phyloP scores from a whole-genome alignment of 1,140 invertebrate species.

The Neuroterus valhalla region DNA sequence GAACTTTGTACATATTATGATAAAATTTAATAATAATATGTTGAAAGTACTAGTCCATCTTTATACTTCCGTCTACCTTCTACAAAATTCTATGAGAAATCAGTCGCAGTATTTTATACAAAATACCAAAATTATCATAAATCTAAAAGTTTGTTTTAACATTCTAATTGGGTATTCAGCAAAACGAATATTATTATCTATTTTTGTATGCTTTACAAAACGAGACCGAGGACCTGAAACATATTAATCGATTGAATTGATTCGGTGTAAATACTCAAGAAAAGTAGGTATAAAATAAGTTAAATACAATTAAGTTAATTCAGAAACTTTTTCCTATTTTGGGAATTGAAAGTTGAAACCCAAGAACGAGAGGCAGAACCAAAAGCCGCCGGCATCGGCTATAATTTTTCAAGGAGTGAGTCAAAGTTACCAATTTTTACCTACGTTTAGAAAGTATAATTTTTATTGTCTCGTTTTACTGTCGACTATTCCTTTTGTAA shows the following conservation, averaged over 20 bases:
- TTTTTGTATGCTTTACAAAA: too few relatives aligned
- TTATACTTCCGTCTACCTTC: slow-evolving; percentile 67
- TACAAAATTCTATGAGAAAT: background rate
- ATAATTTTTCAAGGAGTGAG: slow-evolving; percentile 74
- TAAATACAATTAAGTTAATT: too few relatives aligned
- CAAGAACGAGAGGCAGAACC: slow-evolving; percentile 68
- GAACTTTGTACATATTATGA: slow-evolving; percentile 72
- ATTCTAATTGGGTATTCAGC: too few relatives aligned
- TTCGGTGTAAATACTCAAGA: too few relatives aligned
- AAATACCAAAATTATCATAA: too few relatives aligned
- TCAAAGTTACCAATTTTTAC: slow-evolving; percentile 75
- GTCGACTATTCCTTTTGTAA: slow-evolving; percentile 73
- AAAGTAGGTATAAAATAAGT: too few relatives aligned
- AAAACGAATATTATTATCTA: too few relatives aligned
- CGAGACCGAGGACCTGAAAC: too few relatives aligned
- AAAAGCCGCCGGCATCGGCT: slow-evolving; percentile 52
- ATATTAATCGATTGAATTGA: too few relatives aligned
- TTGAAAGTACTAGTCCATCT: slow-evolving; percentile 75
- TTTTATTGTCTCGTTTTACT: slow-evolving; percentile 73
- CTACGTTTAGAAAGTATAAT: slow-evolving; percentile 71
- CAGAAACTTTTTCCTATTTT: background rate
- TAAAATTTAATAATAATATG: slow-evolving; percentile 72
- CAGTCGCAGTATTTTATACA: slow-evolving; percentile 6
- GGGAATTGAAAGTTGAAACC: slow-evolving; percentile 62
- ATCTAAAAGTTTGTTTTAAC: too few relatives aligned